Conservation (phyloP, 2,113 vertebrate species). For the Aix galericulata region DNA sequence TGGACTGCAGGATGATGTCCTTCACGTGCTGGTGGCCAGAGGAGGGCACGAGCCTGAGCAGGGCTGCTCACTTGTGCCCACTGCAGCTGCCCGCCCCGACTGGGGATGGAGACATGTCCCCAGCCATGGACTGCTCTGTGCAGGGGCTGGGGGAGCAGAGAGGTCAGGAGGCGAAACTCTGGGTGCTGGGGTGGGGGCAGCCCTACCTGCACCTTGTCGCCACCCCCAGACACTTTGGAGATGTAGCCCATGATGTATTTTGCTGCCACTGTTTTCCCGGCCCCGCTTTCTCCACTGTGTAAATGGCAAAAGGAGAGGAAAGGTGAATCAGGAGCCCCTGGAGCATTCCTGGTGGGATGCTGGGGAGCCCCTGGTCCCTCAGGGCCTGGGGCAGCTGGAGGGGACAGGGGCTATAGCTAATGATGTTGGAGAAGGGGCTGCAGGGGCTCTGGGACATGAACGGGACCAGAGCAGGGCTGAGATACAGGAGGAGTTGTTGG, state of each 20-base stretch:
- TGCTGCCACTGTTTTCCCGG: conserved; percentile 96
- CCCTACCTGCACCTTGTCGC: conserved; percentile 93
- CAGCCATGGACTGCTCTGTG: neutral
- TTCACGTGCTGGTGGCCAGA: conserved; percentile 86
- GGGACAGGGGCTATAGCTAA: neutral
- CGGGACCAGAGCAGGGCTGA: neutral
- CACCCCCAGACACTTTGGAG: conserved; percentile 97
- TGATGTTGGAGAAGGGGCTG: rapidly evolving
- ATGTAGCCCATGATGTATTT: conserved; percentile 99
- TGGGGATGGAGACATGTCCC: neutral
- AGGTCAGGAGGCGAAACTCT: rapidly evolving
- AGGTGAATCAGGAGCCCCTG: neutral
- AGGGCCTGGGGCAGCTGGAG: rapidly evolving
- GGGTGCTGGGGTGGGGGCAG: neutral
- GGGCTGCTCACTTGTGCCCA: rapidly evolving
- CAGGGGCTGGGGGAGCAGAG: rapidly evolving
- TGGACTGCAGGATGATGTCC: conserved; percentile 97
- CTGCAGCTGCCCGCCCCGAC: neutral
- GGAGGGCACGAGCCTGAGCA: neutral
- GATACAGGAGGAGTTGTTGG: rapidly evolving
- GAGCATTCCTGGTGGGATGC: neutral
- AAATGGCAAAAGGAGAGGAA: neutral
- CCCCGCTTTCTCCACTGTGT: conserved; percentile 92
- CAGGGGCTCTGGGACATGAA: neutral
- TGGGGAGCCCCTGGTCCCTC: neutral